phyloP scores from a whole-genome alignment of 2,113 vertebrate genomes.

The Osmerus eperlanus region DNA sequence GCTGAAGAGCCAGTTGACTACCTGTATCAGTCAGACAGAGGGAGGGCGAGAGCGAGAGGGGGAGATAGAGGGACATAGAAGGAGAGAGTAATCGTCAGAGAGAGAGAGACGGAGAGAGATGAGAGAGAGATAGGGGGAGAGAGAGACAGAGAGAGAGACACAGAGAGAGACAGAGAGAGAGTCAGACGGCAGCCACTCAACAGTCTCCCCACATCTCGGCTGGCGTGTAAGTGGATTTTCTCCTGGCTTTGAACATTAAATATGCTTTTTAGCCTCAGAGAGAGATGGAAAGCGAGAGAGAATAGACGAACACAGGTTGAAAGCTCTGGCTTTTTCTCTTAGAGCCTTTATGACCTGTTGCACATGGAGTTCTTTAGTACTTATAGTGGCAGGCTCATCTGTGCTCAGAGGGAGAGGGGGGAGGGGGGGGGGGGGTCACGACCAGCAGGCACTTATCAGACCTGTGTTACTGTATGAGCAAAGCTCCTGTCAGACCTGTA shows the following conservation, averaged over 20 bases:
- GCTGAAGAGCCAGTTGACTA: slow-evolving; percentile 20
- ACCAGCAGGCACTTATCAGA: neutral
- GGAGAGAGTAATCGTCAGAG: slow-evolving; percentile 9
- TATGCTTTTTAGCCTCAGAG: slow-evolving; percentile 19
- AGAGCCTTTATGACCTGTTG: slow-evolving; percentile 19
- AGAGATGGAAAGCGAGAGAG: slow-evolving; percentile 3
- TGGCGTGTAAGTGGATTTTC: slow-evolving; percentile 15
- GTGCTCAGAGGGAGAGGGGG: neutral
- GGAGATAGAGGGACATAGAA: neutral
- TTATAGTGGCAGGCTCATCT: neutral
- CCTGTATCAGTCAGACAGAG: slow-evolving; percentile 16
- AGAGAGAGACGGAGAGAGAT: slow-evolving; percentile 3
- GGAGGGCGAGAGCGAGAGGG: neutral
- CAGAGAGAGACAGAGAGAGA: neutral
- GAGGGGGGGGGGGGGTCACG: neutral
- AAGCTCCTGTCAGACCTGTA: too few species aligned
- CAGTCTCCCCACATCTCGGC: slow-evolving; percentile 31
- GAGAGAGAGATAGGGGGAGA: slow-evolving; percentile 9
- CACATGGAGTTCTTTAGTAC: slow-evolving; percentile 7
- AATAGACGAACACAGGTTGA: neutral
- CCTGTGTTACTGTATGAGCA: too few species aligned
- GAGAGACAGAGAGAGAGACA: neutral
- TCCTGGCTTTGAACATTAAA: slow-evolving; percentile 30
- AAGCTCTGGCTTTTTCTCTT: neutral
- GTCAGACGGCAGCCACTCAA: slow-evolving; percentile 32